A percentile compares a stretch with the other conserved stretches of the same genome.
These are phyloP conservation scores for Spodoptera picta DNA, from an alignment of 2,888 invertebrate genomes.

Conservation along the genomic window DNA sequence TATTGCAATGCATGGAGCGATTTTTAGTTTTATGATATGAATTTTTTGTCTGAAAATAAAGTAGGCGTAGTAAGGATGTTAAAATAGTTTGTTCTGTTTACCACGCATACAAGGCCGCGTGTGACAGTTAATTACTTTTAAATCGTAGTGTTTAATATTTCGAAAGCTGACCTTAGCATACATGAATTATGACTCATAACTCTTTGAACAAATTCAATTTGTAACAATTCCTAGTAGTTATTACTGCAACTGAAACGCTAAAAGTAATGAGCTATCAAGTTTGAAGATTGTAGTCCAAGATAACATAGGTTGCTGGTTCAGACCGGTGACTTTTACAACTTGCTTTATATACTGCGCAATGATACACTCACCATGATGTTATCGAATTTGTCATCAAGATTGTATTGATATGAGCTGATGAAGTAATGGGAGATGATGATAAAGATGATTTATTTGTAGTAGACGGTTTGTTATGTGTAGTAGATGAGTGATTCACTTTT, in stretches of 20 bases:
- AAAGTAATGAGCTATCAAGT: constrained; percentile 36
- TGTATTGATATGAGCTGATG: constrained; percentile 13
- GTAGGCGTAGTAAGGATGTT: no score
- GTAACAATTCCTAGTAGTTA: background rate
- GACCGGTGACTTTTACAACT: constrained; percentile 46
- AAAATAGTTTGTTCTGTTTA: no score
- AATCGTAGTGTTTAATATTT: no score
- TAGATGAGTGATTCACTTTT: no score
- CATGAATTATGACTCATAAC: no score
- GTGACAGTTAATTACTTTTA: no score
- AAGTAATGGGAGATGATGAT: constrained; percentile 24
- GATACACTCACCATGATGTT: constrained; percentile 35
- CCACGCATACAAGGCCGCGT: no score
- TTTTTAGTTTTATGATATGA: no score
- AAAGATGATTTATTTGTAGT: constrained; percentile 21
- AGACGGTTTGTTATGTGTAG: no score
- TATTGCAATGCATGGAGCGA: no score
- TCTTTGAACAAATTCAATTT: background rate
- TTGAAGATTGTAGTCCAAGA: constrained; percentile 30
- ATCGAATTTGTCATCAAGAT: constrained; percentile 51
- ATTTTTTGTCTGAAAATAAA: no score
- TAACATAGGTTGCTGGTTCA: constrained; percentile 46
- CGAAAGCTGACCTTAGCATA: no score
- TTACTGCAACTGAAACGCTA: constrained; percentile 13
- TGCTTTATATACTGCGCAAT: constrained; percentile 38